Evolutionary conservation across 1,140 invertebrate genomes (phyloP), one percentile per base, ranked within the genome.

Genomic region (Mesaphorura yosii): DNA sequence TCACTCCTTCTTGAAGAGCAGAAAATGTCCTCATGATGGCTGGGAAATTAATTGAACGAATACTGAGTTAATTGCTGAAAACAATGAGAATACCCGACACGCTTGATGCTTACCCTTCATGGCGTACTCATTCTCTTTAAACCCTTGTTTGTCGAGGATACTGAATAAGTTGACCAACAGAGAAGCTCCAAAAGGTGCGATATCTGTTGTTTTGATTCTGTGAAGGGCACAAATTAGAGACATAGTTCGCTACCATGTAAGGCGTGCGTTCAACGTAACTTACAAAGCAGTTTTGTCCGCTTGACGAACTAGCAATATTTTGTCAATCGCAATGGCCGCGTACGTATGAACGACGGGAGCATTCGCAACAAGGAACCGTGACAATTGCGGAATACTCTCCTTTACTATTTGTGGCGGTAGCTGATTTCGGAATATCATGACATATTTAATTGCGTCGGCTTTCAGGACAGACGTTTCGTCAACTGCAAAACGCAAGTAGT

Each of bases 391-490:
- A 34, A 97, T 66, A 42, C 78, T 76, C 4, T 76, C 74, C 37
- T 88, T 65, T 2, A 93, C 70, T 25, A 84, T 71, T 57, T 90
- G 83, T 29, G 74, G 76, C 0, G 90, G 85, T 45, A 98, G 72
- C 54, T 95, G 77, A 63, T 84, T 87, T 52, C 94, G 77, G 68
- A 98, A 98, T 14, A 85, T 90, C 80, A 98, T 91, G 10, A 97
- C 71, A 68, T 92, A 98, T 68, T 97, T 97, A 20, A 98, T 84
- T 7, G 86, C 83, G 71, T 95, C 92, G 0, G 93, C 90, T 73
- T 94, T 94, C 17, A 98, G 71, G 15, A 98, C 88, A 2, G 92
- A 88, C 51, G 83, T 73, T 46, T 84, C 79, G 66, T 91, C 85
- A 2, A 93, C 88, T 86, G 71, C 57, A 75, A 53, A 48, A 27